Conservation (phyloP, 2,888 invertebrate genomes). For the Iphiclides podalirius region DNA sequence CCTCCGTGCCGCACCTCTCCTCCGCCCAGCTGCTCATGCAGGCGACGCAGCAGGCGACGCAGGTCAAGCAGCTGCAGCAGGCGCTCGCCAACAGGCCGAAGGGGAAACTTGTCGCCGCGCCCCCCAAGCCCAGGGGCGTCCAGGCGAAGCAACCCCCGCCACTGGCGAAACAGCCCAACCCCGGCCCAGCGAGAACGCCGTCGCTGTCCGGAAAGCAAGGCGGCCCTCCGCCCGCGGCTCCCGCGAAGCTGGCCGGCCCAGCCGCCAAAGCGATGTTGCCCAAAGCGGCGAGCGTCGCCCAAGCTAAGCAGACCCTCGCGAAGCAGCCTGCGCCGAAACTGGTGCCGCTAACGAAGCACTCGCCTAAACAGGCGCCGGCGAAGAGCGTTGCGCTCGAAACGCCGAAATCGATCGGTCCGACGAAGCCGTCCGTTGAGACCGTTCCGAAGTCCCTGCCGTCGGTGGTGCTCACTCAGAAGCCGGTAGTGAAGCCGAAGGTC, state of each 20-base stretch:
- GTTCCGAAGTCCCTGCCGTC: slow-evolving; percentile 48
- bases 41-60: slow-evolving; percentile 45
- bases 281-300: slow-evolving; percentile 21
- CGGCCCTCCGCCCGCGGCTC: slow-evolving; percentile 7
- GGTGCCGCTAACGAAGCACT: slow-evolving; percentile 27
- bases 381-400: slow-evolving; percentile 28
- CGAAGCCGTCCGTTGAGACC: slow-evolving; percentile 29
- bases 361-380: slow-evolving; percentile 43
- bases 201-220: slow-evolving; percentile 14
- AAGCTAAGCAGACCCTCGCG: slow-evolving; percentile 11
- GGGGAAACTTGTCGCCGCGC: slow-evolving; percentile 45
- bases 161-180: slow-evolving; percentile 25
- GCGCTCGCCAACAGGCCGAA: slow-evolving; percentile 37
- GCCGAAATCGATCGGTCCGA: slow-evolving; percentile 29
- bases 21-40: slow-evolving; percentile 68
- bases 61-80: slow-evolving; percentile 31
- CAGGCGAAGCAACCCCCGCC: slow-evolving; percentile 27
- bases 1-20: slow-evolving; percentile 48
- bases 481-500: slow-evolving; percentile 59
- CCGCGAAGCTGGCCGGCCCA: slow-evolving; percentile 25
- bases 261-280: slow-evolving; percentile 26
- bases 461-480: slow-evolving; percentile 50
- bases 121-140: slow-evolving; percentile 37
- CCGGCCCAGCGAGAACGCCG: slow-evolving; percentile 12
- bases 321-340: slow-evolving; percentile 24